Conservation (phyloP, 1,140 invertebrate species). For the Homarus americanus region DNA sequence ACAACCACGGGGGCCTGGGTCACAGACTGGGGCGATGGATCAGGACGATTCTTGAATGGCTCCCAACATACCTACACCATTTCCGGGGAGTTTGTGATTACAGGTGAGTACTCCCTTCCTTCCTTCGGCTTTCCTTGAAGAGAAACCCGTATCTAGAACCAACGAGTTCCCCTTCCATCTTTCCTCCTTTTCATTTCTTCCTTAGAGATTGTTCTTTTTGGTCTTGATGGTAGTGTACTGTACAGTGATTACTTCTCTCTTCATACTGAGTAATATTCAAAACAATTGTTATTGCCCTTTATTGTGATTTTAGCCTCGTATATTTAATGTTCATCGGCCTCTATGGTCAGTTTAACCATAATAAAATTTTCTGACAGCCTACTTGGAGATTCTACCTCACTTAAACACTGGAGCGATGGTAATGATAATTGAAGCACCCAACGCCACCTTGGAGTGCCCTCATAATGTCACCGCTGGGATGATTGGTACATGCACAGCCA, state of each 20-base stretch:
- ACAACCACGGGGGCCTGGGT: not conserved
- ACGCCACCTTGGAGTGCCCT: not conserved
- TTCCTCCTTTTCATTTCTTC: too few species aligned
- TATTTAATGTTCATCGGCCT: too few species aligned
- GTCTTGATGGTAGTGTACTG: too few species aligned
- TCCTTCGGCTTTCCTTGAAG: too few species aligned
- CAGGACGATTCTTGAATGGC: not conserved
- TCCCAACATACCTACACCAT: not conserved
- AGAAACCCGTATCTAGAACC: too few species aligned
- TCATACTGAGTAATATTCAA: too few species aligned
- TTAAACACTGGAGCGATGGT: not conserved
- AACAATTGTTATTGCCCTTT: too few species aligned
- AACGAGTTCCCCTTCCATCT: too few species aligned
- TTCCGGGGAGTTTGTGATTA: not conserved
- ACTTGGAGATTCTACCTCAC: not conserved
- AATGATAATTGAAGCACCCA: not conserved
- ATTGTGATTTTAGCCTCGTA: too few species aligned
- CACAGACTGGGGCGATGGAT: not conserved
- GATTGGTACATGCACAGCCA: not conserved
- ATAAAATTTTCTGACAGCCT: not conserved
- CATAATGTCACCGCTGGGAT: not conserved
- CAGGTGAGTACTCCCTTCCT: not conserved
- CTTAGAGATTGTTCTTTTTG: too few species aligned
- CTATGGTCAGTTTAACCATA: too few species aligned
- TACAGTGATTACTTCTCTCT: too few species aligned